A percentile compares a stretch with the other conserved stretches of the same genome.
phyloP scores from a whole-genome alignment of 2,888 invertebrate species.

The Bhutanitis thaidina region DNA sequence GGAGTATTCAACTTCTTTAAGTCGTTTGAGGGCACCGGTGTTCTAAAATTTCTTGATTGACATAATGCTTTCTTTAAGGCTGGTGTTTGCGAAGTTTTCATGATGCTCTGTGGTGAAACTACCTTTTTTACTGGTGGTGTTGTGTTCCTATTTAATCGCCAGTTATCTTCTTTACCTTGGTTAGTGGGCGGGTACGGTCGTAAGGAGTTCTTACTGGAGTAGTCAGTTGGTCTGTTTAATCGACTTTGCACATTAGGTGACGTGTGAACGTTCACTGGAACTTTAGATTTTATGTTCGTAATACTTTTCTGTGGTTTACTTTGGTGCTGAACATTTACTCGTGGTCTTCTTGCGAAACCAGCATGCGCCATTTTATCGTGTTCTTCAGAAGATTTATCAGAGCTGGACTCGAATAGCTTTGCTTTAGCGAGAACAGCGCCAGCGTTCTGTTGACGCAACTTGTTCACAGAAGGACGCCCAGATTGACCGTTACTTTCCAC shows the following conservation, averaged over 20 bases:
- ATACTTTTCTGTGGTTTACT: conserved; percentile 45
- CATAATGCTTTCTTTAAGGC: conserved; percentile 81
- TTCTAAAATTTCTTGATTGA: conserved; percentile 75
- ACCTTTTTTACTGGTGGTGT: conserved; percentile 54
- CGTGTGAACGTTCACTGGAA: conserved; percentile 24
- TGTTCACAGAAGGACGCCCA: conserved; percentile 86
- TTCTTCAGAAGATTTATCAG: conserved; percentile 67
- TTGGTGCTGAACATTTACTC: conserved; percentile 48
- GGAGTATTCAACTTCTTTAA: conserved; percentile 80
- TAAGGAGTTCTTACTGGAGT: conserved; percentile 1
- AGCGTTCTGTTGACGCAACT: conserved; percentile 85
- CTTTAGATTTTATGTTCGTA: conserved; percentile 48
- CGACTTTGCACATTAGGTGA: conserved; percentile 36
- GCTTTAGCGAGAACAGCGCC: conserved; percentile 91
- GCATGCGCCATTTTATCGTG: conserved; percentile 43
- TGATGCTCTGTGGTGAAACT: conserved; percentile 49
- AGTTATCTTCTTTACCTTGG: conserved; percentile 43
- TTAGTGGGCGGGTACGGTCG: conserved; percentile 18
- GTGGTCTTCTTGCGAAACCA: conserved; percentile 67
- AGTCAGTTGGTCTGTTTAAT: conserved; percentile 16
- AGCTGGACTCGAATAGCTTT: conserved; percentile 84
- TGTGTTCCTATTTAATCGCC: conserved; percentile 47
- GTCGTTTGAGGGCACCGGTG: conserved; percentile 59
- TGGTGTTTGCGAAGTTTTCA: conserved; percentile 67
- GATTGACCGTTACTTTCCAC: conserved; percentile 65